Base-by-base conservation (phyloP, 2,113 vertebrate species). In the Oncorhynchus nerka region DNA sequence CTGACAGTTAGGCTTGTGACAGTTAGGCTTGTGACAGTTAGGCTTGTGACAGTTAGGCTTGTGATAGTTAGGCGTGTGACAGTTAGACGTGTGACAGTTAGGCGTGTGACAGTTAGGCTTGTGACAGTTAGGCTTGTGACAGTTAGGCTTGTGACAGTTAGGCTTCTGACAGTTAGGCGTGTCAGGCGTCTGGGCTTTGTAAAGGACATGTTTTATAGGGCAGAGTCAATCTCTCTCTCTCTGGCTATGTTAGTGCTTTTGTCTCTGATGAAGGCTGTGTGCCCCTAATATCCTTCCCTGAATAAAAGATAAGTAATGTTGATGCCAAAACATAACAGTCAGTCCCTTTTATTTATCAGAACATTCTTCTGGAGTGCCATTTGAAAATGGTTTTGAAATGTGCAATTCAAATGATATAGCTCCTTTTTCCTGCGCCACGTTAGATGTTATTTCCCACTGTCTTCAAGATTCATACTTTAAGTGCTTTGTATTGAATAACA, bases 351-450 rank as follows among this genome's bases (percentile, higher is more conserved):
- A 83, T 83, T 71, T 68, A 75, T 77, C 78, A 77, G 30, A n/a
- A 19, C 68, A 71, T 61, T 55, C 28, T 75, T 77, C 76, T 61
- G 67, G 76, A 75, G 75, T 75, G 68, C 70, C 64, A 68, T 69
- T 77, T 16, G 61, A 24, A 79, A 76, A 70, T 20, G 51, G 5
- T 68, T 76, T 73, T 57, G 22, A 76, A 51, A 79, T 80, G 19
- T 68, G 30, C 75, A 77, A 75, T 79, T 80, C 75, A 83, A 70
- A 83, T 77, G 75, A 83, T 80, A 39, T 73, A 74, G 75, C 55
- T 68, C 55, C 75, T 4, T 78, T 64, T 30, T 16, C 4, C 34
- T 4, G 11, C 22, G 65, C 32, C 49, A 32, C 6, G 5, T 72
- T 55, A 64, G 24, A 80, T 61, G 45, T 68, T 72, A 75, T 59